These are phyloP conservation scores for Sebastes itinus DNA, from an alignment of 2,797 vertebrate genomes.

Conservation along the genomic window DNA sequence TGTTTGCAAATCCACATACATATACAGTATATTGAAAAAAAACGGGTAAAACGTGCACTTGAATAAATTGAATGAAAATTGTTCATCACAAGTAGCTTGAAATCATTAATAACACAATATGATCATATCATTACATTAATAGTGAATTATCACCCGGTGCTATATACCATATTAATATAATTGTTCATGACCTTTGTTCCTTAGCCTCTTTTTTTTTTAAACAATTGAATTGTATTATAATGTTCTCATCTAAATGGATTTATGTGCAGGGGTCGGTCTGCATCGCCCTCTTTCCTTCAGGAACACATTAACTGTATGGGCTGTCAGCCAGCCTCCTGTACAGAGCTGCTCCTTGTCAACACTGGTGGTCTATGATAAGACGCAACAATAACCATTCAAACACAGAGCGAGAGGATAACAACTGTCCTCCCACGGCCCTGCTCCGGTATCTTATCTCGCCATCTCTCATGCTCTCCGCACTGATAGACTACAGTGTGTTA, in stretches of 20 bases:
- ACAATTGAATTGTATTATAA: not conserved
- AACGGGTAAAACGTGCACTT: not conserved
- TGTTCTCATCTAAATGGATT: not conserved
- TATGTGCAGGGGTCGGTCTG: slow-evolving; percentile 4
- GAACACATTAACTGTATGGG: slow-evolving; percentile 26
- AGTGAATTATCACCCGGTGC: not conserved
- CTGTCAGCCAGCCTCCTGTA: slow-evolving; percentile 37
- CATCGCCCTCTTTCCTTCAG: slow-evolving; percentile 12
- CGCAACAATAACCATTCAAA: slow-evolving; percentile 54
- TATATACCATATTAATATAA: not conserved
- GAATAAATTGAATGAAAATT: not conserved
- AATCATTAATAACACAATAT: not conserved
- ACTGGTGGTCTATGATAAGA: slow-evolving; percentile 62
- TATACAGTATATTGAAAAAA: not conserved
- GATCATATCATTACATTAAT: not conserved
- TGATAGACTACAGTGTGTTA: slow-evolving; percentile 69
- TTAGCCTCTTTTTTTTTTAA: not conserved
- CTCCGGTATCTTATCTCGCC: slow-evolving; percentile 45
- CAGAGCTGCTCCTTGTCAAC: slow-evolving; percentile 48
- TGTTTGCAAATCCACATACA: not conserved
- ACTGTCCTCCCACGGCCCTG: slow-evolving; percentile 55
- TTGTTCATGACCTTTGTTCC: not conserved
- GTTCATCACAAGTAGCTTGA: not conserved
- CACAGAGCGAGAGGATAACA: slow-evolving; percentile 49
- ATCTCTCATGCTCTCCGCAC: slow-evolving; percentile 50